A percentile compares a stretch with the other conserved stretches of the same genome.
These are phyloP conservation scores for Tiaroga cobitis DNA, from an alignment of 2,797 vertebrate genomes.

Conservation along the genomic window DNA sequence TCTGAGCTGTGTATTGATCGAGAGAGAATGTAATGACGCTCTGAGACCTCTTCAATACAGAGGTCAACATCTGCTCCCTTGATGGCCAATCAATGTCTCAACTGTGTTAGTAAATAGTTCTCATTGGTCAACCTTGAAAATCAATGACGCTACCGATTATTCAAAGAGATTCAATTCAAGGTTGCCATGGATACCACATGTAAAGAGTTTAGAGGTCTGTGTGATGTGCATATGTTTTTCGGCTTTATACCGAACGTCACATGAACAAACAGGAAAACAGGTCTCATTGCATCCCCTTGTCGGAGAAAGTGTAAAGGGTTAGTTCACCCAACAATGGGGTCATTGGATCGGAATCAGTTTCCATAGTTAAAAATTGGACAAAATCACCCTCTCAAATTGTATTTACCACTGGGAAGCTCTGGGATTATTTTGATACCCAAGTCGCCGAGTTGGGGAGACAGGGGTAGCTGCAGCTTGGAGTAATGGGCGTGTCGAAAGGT, in stretches of 20 bases:
- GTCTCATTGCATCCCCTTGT: not conserved
- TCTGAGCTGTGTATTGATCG: constrained; percentile 73
- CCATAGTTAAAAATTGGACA: too few species aligned
- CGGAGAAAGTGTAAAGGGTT: not conserved
- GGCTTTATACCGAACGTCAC: not conserved
- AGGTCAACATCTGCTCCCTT: constrained; percentile 81
- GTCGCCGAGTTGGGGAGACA: too few species aligned
- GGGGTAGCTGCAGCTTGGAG: too few species aligned
- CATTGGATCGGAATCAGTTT: not conserved
- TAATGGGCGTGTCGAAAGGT: too few species aligned
- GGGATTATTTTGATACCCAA: too few species aligned
- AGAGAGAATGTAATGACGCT: constrained; percentile 78
- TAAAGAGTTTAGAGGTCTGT: constrained; percentile 77
- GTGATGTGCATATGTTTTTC: constrained; percentile 76
- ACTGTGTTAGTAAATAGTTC: constrained; percentile 81
- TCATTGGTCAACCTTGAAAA: constrained; percentile 66
- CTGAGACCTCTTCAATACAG: constrained; percentile 79
- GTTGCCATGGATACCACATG: constrained; percentile 84
- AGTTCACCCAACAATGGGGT: too few species aligned
- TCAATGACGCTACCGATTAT: constrained; percentile 60
- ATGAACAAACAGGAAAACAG: not conserved
- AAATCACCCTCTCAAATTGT: too few species aligned
- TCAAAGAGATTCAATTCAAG: constrained; percentile 61
- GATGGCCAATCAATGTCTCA: constrained; percentile 81
- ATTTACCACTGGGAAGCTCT: too few species aligned